Conservation (phyloP, 2,113 vertebrate genomes). For the Regulus satrapa region DNA sequence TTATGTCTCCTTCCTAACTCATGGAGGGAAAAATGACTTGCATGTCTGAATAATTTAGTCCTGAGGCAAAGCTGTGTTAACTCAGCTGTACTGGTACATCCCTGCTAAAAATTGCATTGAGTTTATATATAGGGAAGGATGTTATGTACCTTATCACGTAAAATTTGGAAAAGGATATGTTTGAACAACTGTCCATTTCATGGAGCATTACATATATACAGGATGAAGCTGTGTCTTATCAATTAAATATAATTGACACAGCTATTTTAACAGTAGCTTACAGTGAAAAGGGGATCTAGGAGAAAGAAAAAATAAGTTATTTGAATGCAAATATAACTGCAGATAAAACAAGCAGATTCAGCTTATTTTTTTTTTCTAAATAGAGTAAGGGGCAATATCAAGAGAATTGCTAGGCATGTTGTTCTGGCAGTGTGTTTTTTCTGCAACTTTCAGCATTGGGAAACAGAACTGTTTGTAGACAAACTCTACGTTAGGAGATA, state of each 20-base stretch:
- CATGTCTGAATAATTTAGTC: background rate
- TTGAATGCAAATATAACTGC: background rate
- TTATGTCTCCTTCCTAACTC: background rate
- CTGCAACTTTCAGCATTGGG: background rate
- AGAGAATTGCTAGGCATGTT: background rate
- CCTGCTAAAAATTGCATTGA: background rate
- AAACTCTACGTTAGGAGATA: background rate
- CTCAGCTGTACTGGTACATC: background rate
- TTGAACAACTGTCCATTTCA: background rate
- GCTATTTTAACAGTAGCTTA: background rate
- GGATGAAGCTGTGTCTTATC: background rate
- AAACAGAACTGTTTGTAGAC: background rate
- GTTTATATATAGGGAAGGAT: background rate
- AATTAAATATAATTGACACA: background rate
- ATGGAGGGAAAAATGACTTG: background rate
- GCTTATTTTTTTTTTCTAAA: background rate
- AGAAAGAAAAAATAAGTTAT: background rate
- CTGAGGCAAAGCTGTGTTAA: background rate
- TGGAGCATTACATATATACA: background rate
- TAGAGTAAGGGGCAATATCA: background rate
- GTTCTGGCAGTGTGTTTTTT: background rate
- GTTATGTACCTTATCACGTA: background rate
- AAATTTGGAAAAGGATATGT: background rate
- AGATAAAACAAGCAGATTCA: background rate
- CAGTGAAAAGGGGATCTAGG: background rate